Evolutionary conservation across 2,888 invertebrate species (phyloP).

Genomic region (Luperina testacea): DNA sequence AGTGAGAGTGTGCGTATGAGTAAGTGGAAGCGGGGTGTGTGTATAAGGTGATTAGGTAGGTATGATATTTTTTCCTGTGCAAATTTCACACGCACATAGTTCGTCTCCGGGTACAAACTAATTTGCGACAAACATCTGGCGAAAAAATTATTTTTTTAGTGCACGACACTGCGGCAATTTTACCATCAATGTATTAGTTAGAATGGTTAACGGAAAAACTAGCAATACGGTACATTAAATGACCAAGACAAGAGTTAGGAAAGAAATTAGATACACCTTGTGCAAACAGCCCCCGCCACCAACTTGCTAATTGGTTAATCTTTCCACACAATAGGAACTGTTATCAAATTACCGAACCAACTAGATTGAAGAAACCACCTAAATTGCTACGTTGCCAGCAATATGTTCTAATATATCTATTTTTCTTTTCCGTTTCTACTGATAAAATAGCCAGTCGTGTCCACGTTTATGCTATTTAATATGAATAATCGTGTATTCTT

Average conservation of each 20-base stretch:
- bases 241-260: neutral
- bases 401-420: neutral
- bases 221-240: neutral
- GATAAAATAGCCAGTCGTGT: too few relatives aligned
- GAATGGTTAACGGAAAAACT: conserved; percentile 8
- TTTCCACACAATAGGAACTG: neutral
- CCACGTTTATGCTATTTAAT: too few relatives aligned
- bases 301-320: conserved; percentile 11
- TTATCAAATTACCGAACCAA: neutral
- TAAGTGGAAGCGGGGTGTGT: too few relatives aligned
- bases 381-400: neutral
- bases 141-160: neutral
- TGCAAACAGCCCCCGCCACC: neutral
- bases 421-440: too few relatives aligned
- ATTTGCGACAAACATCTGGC: conserved; percentile 2
- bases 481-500: too few relatives aligned
- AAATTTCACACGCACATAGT: neutral
- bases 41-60: too few relatives aligned
- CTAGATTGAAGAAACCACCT: neutral
- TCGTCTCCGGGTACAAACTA: neutral
- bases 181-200: neutral
- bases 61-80: neutral
- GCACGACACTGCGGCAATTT: neutral
- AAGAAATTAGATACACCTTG: conserved; percentile 4
- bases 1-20: too few relatives aligned